These are phyloP conservation scores for Temnothorax rugatulus DNA, from an alignment of 2,888 invertebrate species.

Conservation along the genomic window DNA sequence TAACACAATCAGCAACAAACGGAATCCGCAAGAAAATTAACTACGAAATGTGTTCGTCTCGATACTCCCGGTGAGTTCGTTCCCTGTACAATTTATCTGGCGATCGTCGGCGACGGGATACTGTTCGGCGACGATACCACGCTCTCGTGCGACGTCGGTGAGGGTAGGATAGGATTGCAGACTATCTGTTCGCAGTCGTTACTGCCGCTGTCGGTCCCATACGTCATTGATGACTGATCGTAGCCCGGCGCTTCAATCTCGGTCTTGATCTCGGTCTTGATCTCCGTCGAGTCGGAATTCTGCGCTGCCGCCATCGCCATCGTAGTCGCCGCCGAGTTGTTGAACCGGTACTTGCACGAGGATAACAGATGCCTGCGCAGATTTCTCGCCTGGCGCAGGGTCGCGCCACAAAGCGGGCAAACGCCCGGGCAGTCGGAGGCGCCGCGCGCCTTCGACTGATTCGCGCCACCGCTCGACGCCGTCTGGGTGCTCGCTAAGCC, in stretches of 20 bases:
- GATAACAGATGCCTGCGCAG: conserved; percentile 87
- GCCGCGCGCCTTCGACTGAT: conserved; percentile 87
- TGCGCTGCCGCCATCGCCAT: conserved; percentile 47
- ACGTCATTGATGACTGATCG: conserved; percentile 70
- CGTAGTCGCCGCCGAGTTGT: conserved; percentile 69
- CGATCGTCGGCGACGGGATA: conserved; percentile 82
- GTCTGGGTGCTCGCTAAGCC: conserved; percentile 60
- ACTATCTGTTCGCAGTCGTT: conserved; percentile 83
- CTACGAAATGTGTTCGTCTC: conserved; percentile 33
- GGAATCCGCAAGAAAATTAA: conserved; percentile 20
- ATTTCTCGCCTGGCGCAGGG: conserved; percentile 88
- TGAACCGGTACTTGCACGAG: conserved; percentile 85
- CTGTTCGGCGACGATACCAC: conserved; percentile 82
- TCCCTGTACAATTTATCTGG: conserved; percentile 80
- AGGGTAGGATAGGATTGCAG: conserved; percentile 83
- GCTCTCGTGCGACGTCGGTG: conserved; percentile 78
- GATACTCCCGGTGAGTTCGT: conserved; percentile 41
- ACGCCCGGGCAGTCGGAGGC: conserved; percentile 89
- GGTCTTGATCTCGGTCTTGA: conserved; percentile 83
- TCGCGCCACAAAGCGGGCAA: conserved; percentile 89
- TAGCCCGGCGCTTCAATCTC: conserved; percentile 80
- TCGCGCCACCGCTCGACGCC: conserved; percentile 58
- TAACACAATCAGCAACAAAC: conserved; percentile 52
- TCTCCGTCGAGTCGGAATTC: conserved; percentile 73
- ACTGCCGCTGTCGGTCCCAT: conserved; percentile 80